Evolutionary conservation across 37 sponge, comb jelly and placozoan species (phyloP).

Genomic region (Ephydatia muelleri): DNA sequence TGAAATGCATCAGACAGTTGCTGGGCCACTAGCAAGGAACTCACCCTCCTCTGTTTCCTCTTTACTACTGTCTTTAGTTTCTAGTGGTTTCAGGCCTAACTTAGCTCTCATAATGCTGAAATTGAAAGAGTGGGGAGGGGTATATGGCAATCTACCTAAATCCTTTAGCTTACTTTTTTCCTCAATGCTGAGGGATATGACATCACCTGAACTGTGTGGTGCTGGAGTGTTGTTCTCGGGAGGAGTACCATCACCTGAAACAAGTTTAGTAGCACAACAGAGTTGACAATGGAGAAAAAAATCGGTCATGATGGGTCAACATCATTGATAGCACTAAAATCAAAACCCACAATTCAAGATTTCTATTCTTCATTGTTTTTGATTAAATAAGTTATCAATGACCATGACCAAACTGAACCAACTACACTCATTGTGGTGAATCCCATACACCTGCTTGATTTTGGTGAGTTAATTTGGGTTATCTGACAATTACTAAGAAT

Average conservation of each 20-base stretch:
- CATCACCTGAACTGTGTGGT: constrained; percentile 17
- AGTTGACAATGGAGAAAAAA: no score
- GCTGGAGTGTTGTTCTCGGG: neutral
- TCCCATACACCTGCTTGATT: no score
- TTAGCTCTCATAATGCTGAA: constrained; percentile 77
- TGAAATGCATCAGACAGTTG: neutral
- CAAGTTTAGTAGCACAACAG: no score
- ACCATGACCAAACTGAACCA: no score
- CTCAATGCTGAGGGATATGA: constrained; percentile 70
- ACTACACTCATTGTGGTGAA: no score
- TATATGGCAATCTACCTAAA: neutral
- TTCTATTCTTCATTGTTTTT: no score
- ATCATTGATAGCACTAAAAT: no score
- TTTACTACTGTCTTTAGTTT: constrained; percentile 12
- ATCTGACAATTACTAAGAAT: no score
- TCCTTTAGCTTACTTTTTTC: constrained; percentile 68
- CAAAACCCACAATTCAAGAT: no score
- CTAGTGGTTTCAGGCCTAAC: constrained; percentile 83
- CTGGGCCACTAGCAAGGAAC: neutral
- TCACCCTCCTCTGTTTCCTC: constrained; percentile 5
- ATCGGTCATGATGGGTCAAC: no score
- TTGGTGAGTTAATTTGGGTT: no score
- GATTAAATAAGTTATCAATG: no score
- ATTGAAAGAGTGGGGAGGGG: neutral
- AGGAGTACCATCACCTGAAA: neutral